phyloP scores from a whole-genome alignment of 2,113 vertebrate species.

The Psephotus haematonotus region DNA sequence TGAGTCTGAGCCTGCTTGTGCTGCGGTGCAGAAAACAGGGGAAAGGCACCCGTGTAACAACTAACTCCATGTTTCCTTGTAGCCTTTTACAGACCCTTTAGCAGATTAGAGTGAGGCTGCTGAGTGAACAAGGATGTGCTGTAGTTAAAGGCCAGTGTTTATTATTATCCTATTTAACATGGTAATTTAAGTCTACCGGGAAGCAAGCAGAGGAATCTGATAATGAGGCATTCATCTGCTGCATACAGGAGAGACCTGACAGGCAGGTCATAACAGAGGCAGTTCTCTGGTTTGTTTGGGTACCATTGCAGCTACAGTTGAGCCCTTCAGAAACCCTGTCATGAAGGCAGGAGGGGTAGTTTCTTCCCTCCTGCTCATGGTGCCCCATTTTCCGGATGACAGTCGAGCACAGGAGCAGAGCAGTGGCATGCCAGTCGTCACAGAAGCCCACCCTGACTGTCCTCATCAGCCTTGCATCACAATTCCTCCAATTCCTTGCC shows the following conservation, averaged over 20 bases:
- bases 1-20: background rate
- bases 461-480: background rate
- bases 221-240: constrained; percentile 27
- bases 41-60: background rate
- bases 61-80: background rate
- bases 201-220: background rate
- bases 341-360: background rate
- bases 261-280: background rate
- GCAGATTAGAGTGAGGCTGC: constrained; percentile 47
- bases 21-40: background rate
- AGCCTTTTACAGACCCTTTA: background rate
- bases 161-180: constrained; percentile 57
- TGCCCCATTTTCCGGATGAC: background rate
- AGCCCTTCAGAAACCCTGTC: background rate
- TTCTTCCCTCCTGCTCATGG: background rate
- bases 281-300: background rate
- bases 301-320: background rate
- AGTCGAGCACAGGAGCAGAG: background rate
- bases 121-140: constrained; percentile 35
- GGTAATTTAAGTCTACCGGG: constrained; percentile 18
- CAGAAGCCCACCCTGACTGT: background rate
- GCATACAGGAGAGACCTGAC: background rate
- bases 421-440: background rate
- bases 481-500: background rate
- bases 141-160: constrained; percentile 42